Percentiles rank a stretch among this genome's conserved stretches.
Evolutionary conservation across 2,113 vertebrate genomes (phyloP).

Genomic region (Corvus cornix): DNA sequence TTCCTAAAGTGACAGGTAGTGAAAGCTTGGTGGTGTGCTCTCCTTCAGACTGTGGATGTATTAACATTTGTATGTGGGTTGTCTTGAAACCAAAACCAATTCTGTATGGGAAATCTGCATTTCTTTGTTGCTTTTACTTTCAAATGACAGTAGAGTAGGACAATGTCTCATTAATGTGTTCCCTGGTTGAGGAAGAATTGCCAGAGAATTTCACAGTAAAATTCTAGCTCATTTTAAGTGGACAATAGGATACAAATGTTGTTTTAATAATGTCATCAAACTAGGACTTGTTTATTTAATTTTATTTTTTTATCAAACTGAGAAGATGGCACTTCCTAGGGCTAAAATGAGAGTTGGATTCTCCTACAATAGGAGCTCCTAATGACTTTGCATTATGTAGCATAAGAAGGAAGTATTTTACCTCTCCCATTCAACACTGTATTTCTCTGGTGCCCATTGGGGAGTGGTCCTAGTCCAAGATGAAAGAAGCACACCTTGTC

Average conservation of each 20-base stretch:
- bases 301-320: neutral
- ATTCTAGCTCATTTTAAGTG: neutral
- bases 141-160: neutral
- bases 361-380: neutral
- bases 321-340: neutral
- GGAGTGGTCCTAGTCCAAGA: neutral
- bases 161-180: neutral
- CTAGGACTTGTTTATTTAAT: neutral
- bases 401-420: neutral
- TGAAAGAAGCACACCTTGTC: neutral
- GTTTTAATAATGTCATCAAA: neutral
- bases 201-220: neutral
- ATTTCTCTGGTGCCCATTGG: neutral
- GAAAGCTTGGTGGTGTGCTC: neutral
- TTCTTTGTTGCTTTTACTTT: neutral
- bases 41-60: neutral
- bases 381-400: neutral
- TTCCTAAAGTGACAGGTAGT: neutral
- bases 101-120: neutral
- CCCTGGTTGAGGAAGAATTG: neutral
- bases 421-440: neutral
- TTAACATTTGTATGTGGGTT: neutral
- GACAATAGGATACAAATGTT: neutral
- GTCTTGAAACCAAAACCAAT: neutral
- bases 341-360: neutral